Evolutionary conservation across 2,888 invertebrate species (phyloP), one percentile per base, ranked within the genome.

Genomic region (Rosalia funebris): DNA sequence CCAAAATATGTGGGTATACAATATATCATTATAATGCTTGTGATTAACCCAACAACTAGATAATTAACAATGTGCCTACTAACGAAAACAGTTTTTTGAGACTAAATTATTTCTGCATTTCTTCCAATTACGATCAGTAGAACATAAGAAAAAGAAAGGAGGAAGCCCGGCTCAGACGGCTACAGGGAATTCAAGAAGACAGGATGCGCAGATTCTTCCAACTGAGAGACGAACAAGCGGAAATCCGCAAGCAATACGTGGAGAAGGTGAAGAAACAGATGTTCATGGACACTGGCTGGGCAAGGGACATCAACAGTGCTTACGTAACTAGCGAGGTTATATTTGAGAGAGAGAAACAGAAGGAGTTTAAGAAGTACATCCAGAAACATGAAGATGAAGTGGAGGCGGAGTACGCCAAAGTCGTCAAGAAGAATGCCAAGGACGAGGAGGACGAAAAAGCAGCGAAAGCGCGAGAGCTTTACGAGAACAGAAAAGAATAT

Each of bases 301-400:
- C 80, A 9, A 76, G 62, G 62, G 67, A 72, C 31, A 47, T 81
- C 4, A 78, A 76, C 2, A 75, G 76, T 20, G 79, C 80, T 2
- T 69, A 79, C 11, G 53, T 79, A 10, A 56, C 71, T 11, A 71
- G 78, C 9, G 78, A 80, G 68, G 73, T 76, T 2, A 47, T 78
- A 4, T 72, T 71, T 57, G 79, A 80, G 69, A 67, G 80, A 34
- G 72, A 75, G 16, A 75, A 74, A 53, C 81, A 81, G 64, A 66
- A 71, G 10, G 77, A 80, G 61, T 74, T 81, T 12, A 63, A 72
- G 9, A 53, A 75, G 9, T 66, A 64, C 14, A 53, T 82, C 17
- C 79, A 79, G 41, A 70, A 74, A 1, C 78, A 81, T 39, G 69
- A 77, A 19, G 60, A 55, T 1, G 73, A 77, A 48, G 68, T 72